A percentile compares a stretch with the other conserved stretches of the same genome.
phyloP scores from a whole-genome alignment of 2,113 vertebrate species.

The Scomber scombrus region DNA sequence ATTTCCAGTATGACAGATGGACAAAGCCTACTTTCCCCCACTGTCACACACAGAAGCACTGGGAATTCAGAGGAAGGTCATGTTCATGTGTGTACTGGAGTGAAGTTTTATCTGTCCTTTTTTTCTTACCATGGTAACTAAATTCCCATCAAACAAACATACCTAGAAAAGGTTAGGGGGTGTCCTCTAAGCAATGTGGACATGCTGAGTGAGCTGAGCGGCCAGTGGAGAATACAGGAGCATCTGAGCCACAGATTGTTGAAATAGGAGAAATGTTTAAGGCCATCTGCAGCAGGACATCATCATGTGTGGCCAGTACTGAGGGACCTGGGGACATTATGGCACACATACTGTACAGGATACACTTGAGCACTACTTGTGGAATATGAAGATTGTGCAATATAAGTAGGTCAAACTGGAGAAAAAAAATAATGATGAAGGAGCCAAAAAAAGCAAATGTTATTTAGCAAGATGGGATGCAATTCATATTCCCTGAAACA shows the following conservation, averaged over 20 bases:
- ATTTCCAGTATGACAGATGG: slow-evolving; percentile 85
- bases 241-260: slow-evolving; percentile 69
- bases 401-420: slow-evolving; percentile 42
- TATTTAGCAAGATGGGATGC: neutral
- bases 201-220: slow-evolving; percentile 46
- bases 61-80: slow-evolving; percentile 71
- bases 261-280: slow-evolving; percentile 39
- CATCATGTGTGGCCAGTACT: slow-evolving; percentile 54
- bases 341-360: slow-evolving; percentile 58
- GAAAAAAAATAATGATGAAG: neutral
- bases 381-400: slow-evolving; percentile 32
- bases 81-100: slow-evolving; percentile 74
- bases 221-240: slow-evolving; percentile 64
- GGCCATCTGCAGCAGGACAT: slow-evolving; percentile 82
- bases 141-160: slow-evolving; percentile 32
- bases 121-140: neutral
- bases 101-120: slow-evolving; percentile 70
- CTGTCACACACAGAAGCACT: slow-evolving; percentile 55
- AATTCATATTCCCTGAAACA: neutral
- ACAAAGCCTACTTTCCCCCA: slow-evolving; percentile 62
- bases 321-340: slow-evolving; percentile 70
- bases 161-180: slow-evolving; percentile 31
- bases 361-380: slow-evolving; percentile 39
- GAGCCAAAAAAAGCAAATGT: neutral
- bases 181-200: slow-evolving; percentile 45